These are phyloP conservation scores for Drosophila lacteicornis DNA, from an alignment of 1,140 invertebrate species.

Conservation along the genomic window DNA sequence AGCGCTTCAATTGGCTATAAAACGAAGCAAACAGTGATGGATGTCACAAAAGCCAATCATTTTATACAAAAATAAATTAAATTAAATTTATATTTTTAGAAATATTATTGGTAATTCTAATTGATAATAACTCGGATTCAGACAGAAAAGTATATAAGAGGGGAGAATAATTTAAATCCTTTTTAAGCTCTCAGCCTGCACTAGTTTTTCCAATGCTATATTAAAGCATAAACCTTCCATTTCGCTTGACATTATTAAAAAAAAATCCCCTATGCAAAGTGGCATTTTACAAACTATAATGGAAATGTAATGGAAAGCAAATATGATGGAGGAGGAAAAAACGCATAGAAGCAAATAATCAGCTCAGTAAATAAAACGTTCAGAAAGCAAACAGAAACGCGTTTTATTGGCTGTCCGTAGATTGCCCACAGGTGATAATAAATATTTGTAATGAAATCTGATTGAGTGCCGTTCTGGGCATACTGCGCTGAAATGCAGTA, in stretches of 20 bases:
- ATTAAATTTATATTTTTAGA: background rate
- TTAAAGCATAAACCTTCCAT: background rate
- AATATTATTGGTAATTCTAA: background rate
- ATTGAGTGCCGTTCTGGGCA: background rate
- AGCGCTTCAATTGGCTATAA: background rate
- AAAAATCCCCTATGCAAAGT: background rate
- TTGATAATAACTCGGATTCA: no score
- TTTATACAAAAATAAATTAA: background rate
- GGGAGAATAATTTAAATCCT: background rate
- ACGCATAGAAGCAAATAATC: slow-evolving; percentile 30
- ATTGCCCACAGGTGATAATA: slow-evolving; percentile 31
- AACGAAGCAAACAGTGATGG: background rate
- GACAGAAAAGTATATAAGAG: background rate
- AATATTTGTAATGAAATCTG: slow-evolving; percentile 40
- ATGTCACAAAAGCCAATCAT: background rate
- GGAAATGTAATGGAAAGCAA: slow-evolving; percentile 36
- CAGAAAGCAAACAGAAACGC: slow-evolving; percentile 9
- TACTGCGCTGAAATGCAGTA: slow-evolving; percentile 23
- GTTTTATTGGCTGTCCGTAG: slow-evolving; percentile 31
- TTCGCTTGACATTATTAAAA: background rate
- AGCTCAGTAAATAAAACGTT: slow-evolving; percentile 30
- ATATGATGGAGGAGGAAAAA: slow-evolving; percentile 20
- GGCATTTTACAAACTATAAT: slow-evolving; percentile 9
- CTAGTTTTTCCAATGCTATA: background rate
- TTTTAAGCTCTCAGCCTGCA: background rate